Percentiles rank a stretch among this genome's conserved stretches.
Conservation (phyloP, 1,140 invertebrate genomes). For the Trachymyrmex septentrionalis region DNA sequence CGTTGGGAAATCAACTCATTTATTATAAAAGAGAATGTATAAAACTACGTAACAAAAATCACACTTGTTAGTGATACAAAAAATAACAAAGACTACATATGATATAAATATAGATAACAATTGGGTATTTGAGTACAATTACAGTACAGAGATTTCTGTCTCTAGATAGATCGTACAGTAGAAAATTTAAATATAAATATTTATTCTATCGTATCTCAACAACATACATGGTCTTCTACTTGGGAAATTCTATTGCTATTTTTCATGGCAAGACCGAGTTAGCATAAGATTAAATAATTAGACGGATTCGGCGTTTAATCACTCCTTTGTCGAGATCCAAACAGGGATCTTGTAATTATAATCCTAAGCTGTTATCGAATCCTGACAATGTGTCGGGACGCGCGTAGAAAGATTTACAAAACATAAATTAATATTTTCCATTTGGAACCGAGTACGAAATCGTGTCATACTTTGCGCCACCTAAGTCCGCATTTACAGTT, state of each 20-base stretch:
- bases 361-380: background rate
- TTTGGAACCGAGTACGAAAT: slow-evolving; percentile 83
- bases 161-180: slow-evolving; percentile 58
- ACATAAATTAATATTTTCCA: slow-evolving; percentile 73
- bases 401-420: slow-evolving; percentile 1
- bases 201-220: background rate
- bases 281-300: slow-evolving; percentile 16
- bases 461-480: slow-evolving; percentile 81
- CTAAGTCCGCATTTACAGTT: slow-evolving; percentile 62
- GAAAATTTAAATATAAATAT: slow-evolving; percentile 47
- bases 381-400: background rate
- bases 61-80: slow-evolving; percentile 65
- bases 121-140: slow-evolving; percentile 65
- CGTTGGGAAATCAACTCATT: slow-evolving; percentile 66
- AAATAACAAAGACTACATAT: slow-evolving; percentile 40
- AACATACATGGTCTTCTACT: background rate
- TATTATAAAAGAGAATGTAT: slow-evolving; percentile 79
- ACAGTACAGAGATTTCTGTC: slow-evolving; percentile 25
- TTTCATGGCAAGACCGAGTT: slow-evolving; percentile 52
- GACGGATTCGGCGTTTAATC: background rate
- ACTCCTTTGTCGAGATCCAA: background rate
- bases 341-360: slow-evolving; percentile 25
- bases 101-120: slow-evolving; percentile 73
- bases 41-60: slow-evolving; percentile 79
- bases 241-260: background rate